Evolutionary conservation across 2,888 invertebrate species (phyloP).

Genomic region (Macaria liturata): DNA sequence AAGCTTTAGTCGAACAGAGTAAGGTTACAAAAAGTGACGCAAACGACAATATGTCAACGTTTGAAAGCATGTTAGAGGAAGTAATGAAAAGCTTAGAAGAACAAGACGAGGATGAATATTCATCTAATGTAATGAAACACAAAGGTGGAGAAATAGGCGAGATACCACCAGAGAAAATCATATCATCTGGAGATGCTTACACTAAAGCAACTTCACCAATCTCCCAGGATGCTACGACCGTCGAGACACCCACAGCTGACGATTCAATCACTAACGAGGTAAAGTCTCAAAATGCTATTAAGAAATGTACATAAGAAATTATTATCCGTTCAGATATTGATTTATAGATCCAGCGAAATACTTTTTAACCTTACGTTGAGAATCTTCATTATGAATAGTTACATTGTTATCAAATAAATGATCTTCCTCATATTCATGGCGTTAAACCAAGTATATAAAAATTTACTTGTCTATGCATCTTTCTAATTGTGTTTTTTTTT

Average conservation of each 20-base stretch:
- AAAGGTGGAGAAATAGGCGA: slow-evolving; percentile 81
- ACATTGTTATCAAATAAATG: too few relatives aligned
- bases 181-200: slow-evolving; percentile 62
- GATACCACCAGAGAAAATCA: slow-evolving; percentile 76
- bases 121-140: slow-evolving; percentile 75
- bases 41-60: slow-evolving; percentile 67
- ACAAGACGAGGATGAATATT: slow-evolving; percentile 77
- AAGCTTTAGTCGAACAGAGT: slow-evolving; percentile 74
- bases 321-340: too few relatives aligned
- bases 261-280: slow-evolving; percentile 56
- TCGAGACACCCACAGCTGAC: slow-evolving; percentile 44
- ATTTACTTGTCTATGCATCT: too few relatives aligned
- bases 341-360: too few relatives aligned
- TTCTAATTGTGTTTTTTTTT: slow-evolving; percentile 11
- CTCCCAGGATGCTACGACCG: slow-evolving; percentile 55
- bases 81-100: slow-evolving; percentile 80
- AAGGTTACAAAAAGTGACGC: slow-evolving; percentile 66
- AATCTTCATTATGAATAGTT: too few relatives aligned
- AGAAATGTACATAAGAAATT: too few relatives aligned
- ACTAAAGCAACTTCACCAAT: slow-evolving; percentile 51
- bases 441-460: too few relatives aligned
- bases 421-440: too few relatives aligned
- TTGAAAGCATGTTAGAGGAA: slow-evolving; percentile 79
- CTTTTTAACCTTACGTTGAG: too few relatives aligned
- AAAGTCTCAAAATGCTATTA: slow-evolving; percentile 24